phyloP scores from a whole-genome alignment of 2,888 invertebrate genomes.

The Eustalomyia histrio region DNA sequence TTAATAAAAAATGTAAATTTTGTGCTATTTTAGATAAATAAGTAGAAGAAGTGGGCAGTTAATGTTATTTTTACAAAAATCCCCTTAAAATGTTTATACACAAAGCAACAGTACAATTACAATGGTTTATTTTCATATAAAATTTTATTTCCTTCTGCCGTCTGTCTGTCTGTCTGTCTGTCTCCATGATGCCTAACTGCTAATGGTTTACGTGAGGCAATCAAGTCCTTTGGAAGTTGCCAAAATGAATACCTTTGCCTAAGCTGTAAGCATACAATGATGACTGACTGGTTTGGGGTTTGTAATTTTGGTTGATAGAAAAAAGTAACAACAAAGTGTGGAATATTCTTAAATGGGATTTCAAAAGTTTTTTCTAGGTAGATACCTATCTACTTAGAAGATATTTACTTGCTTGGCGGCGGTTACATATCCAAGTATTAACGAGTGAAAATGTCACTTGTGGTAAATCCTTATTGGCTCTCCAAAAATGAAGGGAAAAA shows the following conservation, averaged over 20 bases:
- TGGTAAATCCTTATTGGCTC: conserved; percentile 40
- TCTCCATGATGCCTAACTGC: conserved; percentile 6
- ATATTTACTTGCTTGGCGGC: not conserved
- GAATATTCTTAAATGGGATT: conserved; percentile 42
- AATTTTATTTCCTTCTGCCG: not conserved
- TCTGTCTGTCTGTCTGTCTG: not conserved
- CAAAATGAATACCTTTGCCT: conserved; percentile 25
- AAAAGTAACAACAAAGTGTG: conserved; percentile 14
- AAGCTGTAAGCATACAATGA: not conserved
- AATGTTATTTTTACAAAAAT: not conserved
- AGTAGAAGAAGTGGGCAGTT: conserved; percentile 10
- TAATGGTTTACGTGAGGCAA: conserved; percentile 58
- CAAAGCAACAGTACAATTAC: conserved; percentile 37
- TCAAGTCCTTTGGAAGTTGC: conserved; percentile 19
- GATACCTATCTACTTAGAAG: not conserved
- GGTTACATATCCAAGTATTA: conserved; percentile 2
- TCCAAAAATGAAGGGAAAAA: not conserved
- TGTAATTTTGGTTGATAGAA: not conserved
- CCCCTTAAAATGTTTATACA: conserved; percentile 4
- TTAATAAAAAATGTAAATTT: not conserved
- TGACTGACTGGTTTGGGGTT: conserved; percentile 1
- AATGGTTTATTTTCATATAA: not conserved
- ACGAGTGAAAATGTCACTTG: conserved; percentile 41
- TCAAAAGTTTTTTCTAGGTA: not conserved
- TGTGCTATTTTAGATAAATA: too few relatives aligned